Percentiles rank a stretch among this genome's conserved stretches.
Evolutionary conservation across 2,888 invertebrate species (phyloP).

Genomic region (Drosophila mulleri): DNA sequence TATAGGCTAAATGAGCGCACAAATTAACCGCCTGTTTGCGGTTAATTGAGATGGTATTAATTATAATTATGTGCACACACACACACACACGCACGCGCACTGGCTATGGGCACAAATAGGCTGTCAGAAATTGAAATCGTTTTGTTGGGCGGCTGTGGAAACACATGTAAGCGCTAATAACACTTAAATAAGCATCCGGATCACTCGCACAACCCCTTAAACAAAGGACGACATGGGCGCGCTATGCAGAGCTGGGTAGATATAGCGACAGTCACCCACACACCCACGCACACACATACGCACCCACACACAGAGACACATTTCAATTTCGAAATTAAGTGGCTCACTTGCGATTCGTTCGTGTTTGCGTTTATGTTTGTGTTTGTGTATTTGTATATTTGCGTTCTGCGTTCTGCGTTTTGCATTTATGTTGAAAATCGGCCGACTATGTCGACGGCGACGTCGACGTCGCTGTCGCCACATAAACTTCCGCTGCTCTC

Average conservation of each 20-base stretch:
- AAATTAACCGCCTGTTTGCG: constrained; percentile 79
- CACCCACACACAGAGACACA: constrained; percentile 32
- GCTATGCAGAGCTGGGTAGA: not conserved
- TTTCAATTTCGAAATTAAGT: constrained; percentile 79
- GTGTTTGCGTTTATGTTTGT: constrained; percentile 43
- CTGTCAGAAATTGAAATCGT: constrained; percentile 75
- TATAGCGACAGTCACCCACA: constrained; percentile 16
- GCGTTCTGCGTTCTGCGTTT: constrained; percentile 35
- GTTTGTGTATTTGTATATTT: constrained; percentile 57
- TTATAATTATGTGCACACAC: constrained; percentile 58
- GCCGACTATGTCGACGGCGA: constrained; percentile 33
- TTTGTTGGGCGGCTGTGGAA: constrained; percentile 54
- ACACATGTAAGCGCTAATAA: constrained; percentile 79
- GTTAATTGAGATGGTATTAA: constrained; percentile 80
- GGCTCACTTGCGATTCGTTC: constrained; percentile 66
- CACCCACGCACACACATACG: constrained; percentile 22
- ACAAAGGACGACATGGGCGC: constrained; percentile 15
- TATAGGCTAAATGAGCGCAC: constrained; percentile 58
- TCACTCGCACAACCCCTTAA: constrained; percentile 34
- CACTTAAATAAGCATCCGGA: constrained; percentile 69
- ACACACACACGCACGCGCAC: not conserved
- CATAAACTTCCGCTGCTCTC: constrained; percentile 57
- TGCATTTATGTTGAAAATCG: constrained; percentile 56
- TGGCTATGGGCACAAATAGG: constrained; percentile 32
- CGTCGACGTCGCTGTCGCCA: constrained; percentile 36